Evolutionary conservation across 1,140 invertebrate species (phyloP).

Genomic region (Caenorhabditis brenneri): DNA sequence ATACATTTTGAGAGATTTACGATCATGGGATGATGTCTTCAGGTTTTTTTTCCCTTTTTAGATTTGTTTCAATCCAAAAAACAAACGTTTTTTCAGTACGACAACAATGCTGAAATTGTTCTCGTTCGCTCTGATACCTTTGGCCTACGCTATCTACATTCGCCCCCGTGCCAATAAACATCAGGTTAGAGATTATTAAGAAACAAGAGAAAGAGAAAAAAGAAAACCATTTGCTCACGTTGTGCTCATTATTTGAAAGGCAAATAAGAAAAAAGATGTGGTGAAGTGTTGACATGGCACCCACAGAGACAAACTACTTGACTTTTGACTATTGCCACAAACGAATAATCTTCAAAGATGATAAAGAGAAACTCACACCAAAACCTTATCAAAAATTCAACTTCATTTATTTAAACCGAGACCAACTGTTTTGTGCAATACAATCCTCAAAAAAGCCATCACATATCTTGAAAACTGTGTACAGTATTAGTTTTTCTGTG

Average conservation of each 20-base stretch:
- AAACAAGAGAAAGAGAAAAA: not conserved
- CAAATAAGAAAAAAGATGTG: not conserved
- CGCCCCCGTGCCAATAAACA: constrained; percentile 53
- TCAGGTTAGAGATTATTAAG: constrained; percentile 4
- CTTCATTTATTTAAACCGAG: too few relatives aligned
- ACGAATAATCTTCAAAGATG: constrained; percentile 10
- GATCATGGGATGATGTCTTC: constrained; percentile 75
- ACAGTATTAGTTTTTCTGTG: too few relatives aligned
- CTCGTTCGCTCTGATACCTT: constrained; percentile 73
- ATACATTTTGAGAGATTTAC: constrained; percentile 74
- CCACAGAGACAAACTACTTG: constrained; percentile 1
- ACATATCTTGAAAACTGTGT: too few relatives aligned
- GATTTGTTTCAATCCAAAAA: too few relatives aligned
- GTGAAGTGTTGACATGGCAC: not conserved
- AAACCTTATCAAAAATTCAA: not conserved
- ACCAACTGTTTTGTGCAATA: too few relatives aligned
- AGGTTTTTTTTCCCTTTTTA: not conserved
- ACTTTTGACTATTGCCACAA: constrained; percentile 18
- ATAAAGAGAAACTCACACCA: not conserved
- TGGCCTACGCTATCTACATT: constrained; percentile 71
- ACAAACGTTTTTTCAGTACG: constrained; percentile 70
- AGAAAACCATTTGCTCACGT: constrained; percentile 34
- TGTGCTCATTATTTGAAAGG: constrained; percentile 10
- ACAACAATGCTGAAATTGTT: constrained; percentile 73
- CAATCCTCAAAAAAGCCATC: too few relatives aligned